Conservation (phyloP, 2,888 invertebrate species). For the Lamproptera curius region DNA sequence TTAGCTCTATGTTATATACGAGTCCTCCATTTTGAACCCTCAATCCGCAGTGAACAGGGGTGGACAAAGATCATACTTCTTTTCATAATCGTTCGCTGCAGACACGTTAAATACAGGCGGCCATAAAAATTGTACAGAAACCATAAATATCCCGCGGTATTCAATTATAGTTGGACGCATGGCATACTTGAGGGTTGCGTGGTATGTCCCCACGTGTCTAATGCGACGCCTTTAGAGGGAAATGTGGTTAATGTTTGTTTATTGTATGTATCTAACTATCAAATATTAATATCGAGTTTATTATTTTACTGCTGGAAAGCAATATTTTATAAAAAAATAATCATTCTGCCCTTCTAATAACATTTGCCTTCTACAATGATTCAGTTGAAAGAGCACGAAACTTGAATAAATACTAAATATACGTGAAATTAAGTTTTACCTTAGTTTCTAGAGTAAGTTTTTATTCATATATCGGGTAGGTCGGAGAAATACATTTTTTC, state of each 20-base stretch:
- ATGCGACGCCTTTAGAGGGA: neutral
- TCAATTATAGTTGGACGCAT: slow-evolving; percentile 49
- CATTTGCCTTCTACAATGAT: too few species aligned
- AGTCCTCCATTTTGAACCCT: slow-evolving; percentile 33
- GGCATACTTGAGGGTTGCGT: slow-evolving; percentile 29
- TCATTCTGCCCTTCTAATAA: too few species aligned
- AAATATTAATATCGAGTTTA: too few species aligned
- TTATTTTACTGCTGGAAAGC: too few species aligned
- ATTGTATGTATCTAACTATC: too few species aligned
- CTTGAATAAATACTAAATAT: too few species aligned
- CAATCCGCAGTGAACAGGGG: slow-evolving; percentile 34
- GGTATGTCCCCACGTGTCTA: slow-evolving; percentile 23
- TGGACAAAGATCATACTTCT: slow-evolving; percentile 54
- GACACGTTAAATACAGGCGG: slow-evolving; percentile 68
- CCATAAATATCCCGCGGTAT: slow-evolving; percentile 66
- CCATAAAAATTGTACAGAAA: slow-evolving; percentile 67
- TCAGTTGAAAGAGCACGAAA: too few species aligned
- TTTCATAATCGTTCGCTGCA: slow-evolving; percentile 63
- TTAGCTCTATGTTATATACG: slow-evolving; percentile 24
- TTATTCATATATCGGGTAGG: too few species aligned
- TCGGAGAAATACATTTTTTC: too few species aligned
- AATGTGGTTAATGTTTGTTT: neutral
- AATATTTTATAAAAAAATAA: too few species aligned
- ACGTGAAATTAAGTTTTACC: too few species aligned
- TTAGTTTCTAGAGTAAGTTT: too few species aligned